Evolutionary conservation across 2,797 vertebrate species (phyloP).

Genomic region (Psittacula derbiana): DNA sequence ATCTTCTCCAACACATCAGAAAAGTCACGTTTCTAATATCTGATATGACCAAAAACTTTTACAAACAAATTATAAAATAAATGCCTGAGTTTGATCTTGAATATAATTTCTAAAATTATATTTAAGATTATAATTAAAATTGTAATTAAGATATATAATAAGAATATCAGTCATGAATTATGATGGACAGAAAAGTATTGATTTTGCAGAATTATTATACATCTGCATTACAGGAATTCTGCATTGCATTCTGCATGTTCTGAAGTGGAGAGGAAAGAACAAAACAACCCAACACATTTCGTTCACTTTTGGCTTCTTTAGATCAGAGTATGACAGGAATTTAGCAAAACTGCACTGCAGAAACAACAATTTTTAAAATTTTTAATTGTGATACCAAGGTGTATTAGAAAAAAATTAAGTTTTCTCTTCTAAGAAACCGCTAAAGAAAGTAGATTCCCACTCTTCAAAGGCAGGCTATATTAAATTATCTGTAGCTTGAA

Average conservation of each 20-base stretch:
- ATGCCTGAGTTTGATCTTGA: not conserved
- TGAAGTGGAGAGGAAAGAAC: not conserved
- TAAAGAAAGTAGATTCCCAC: not conserved
- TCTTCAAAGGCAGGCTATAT: not conserved
- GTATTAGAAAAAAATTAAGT: not conserved
- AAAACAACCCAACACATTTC: not conserved
- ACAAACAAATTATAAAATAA: not conserved
- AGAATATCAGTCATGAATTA: not conserved
- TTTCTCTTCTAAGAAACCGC: not conserved
- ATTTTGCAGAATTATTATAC: not conserved
- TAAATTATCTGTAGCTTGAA: not conserved
- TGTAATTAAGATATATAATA: not conserved
- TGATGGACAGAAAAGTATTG: not conserved
- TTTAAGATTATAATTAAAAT: not conserved
- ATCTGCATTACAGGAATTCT: not conserved
- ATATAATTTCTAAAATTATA: not conserved
- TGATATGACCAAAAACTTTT: not conserved
- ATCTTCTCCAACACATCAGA: not conserved
- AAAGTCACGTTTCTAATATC: not conserved
- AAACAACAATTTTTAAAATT: not conserved
- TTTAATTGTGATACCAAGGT: not conserved
- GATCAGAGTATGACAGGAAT: not conserved
- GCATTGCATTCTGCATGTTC: not conserved
- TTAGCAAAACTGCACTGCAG: not conserved
- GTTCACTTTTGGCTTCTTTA: not conserved